These are phyloP conservation scores for Channallabes apus DNA, from an alignment of 2,797 vertebrate genomes.

Conservation along the genomic window DNA sequence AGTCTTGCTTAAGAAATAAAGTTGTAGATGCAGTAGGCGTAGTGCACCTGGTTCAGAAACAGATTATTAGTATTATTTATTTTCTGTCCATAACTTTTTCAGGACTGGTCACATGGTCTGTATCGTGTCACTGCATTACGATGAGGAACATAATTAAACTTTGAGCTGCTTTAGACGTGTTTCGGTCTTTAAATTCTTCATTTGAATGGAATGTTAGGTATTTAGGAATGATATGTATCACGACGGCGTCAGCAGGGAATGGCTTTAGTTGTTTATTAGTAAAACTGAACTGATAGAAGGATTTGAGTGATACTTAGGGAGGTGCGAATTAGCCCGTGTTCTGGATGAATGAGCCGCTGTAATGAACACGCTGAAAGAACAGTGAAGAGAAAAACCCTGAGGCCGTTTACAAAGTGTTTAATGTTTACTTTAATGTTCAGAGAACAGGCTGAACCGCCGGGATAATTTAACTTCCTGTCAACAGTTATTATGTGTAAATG, in stretches of 20 bases:
- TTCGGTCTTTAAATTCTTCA: background rate
- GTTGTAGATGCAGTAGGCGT: too few species aligned
- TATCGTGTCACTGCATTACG: background rate
- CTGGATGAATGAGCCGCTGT: background rate
- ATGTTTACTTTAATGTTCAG: constrained; percentile 11
- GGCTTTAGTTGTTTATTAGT: background rate
- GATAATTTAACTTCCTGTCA: background rate
- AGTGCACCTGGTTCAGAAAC: background rate
- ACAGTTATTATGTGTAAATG: background rate
- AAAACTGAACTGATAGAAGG: background rate
- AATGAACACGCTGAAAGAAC: constrained; percentile 14
- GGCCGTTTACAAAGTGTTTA: background rate
- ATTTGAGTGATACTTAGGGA: background rate
- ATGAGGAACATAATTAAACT: background rate
- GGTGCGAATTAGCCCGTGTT: background rate
- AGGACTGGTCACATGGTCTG: background rate
- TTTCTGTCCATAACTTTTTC: background rate
- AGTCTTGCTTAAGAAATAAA: background rate
- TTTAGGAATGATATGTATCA: background rate
- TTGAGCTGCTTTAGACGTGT: background rate
- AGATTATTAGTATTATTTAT: background rate
- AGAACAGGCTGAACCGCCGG: background rate
- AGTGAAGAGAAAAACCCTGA: background rate
- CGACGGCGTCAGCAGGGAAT: background rate
- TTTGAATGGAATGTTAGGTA: background rate